Conservation (phyloP, 2,797 vertebrate species). For the Calcarius lapponicus region DNA sequence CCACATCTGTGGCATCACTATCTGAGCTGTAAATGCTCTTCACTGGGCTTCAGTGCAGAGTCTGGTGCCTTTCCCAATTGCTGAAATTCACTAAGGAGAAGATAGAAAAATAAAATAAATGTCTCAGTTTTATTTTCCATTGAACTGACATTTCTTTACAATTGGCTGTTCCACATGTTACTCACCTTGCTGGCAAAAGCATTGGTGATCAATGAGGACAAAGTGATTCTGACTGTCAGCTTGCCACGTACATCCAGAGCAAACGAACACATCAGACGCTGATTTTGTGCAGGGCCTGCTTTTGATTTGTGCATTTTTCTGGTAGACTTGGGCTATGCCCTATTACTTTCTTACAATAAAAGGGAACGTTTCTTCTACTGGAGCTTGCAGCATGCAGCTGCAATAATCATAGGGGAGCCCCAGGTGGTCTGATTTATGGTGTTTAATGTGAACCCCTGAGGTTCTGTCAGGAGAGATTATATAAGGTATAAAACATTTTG, state of each 20-base stretch:
- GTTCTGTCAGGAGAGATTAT: constrained; percentile 37
- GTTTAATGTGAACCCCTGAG: constrained; percentile 53
- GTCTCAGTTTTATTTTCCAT: not conserved
- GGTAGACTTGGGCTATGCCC: constrained; percentile 50
- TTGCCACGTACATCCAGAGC: constrained; percentile 9
- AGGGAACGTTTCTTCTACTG: constrained; percentile 18
- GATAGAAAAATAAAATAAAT: constrained; percentile 18
- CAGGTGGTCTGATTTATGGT: constrained; percentile 60
- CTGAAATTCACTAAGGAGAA: not conserved
- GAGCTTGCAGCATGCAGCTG: constrained; percentile 50
- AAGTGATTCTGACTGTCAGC: constrained; percentile 44
- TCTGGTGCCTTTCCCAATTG: not conserved
- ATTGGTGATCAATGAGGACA: constrained; percentile 30
- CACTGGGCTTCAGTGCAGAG: not conserved
- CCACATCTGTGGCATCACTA: not conserved
- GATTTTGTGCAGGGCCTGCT: constrained; percentile 57
- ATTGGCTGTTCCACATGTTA: constrained; percentile 5
- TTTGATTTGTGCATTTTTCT: constrained; percentile 68
- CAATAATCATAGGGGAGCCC: constrained; percentile 60
- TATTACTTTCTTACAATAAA: constrained; percentile 66
- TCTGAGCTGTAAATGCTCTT: not conserved
- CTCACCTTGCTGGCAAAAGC: constrained; percentile 45
- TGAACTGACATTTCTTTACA: constrained; percentile 24
- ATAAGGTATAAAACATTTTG: constrained; percentile 41
- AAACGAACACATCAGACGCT: constrained; percentile 59